Evolutionary conservation across 2,113 vertebrate genomes (phyloP), one percentile per base, ranked within the genome.

Genomic region (Oryzias celebensis): DNA sequence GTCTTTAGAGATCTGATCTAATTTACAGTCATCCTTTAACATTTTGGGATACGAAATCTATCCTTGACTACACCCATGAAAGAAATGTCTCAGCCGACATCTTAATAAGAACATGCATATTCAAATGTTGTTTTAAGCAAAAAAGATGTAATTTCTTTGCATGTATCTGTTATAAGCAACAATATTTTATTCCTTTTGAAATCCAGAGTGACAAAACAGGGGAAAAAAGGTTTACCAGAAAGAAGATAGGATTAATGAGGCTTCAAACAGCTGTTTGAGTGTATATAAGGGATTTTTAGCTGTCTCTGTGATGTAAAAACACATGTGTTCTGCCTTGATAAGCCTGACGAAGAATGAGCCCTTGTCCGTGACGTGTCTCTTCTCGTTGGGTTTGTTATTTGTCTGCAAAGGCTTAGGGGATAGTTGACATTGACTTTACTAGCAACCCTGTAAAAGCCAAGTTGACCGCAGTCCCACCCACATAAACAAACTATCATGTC

Each of bases 241-340:
- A 49, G 68, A 23, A 61, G 50, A 17, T 58, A 58, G 58, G 55
- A 52, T 49, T 18, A 22, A 46, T 51, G 63, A 65, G 62, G 62
- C 65, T 81, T 75, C 65, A 73, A 81, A 74, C 67, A 84, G 43
- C 71, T 72, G 80, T 81, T 71, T 66, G 49, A 81, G 78, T 42
- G 58, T 69, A 62, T 75, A 65, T 60, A 73, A 87, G 75, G 71
- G 77, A 71, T 57, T 85, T 87, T 80, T 63, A 78, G 72, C 71
- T 73, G 80, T 49, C 69, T 55, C 58, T 26, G 2, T 55, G 75
- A 62, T 77, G 67, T 53, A 71, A 52, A 78, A 85, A 87, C 66
- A 87, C 86, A 89, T 78, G 82, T 90, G 84, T 80, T 81, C 75
- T 63, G 75, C 80, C 75, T 87, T 57, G 87, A 90, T 89, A 89